Evolutionary conservation across 2,888 invertebrate genomes (phyloP), one percentile per base, ranked within the genome.

Genomic region (Melipona beecheii): DNA sequence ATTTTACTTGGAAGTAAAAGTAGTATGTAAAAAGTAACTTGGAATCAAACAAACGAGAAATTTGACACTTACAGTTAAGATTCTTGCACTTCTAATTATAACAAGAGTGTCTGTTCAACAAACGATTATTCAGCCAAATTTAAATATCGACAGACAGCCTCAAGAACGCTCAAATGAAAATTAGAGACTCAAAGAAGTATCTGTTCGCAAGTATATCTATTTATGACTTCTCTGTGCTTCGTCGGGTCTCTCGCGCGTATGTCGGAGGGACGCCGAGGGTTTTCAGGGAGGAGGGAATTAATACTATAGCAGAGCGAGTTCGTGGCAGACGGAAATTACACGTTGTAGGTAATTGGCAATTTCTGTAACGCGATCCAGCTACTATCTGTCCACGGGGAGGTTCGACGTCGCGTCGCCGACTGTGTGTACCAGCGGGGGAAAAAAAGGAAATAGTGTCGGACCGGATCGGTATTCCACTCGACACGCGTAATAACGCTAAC

Each of bases 331-430:
- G 86, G 90, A 91, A 92, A 92, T 92, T 92, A 90, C 92, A 91
- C 91, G 92, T 93, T 93, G 91, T 87, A 86, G 90, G 89, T 93
- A 93, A 93, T 92, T 92, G 92, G 92, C 91, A 93, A 93, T 93
- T 92, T 92, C 91, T 92, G 91, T 90, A 92, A 91, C 91, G 89
- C 89, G 90, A 91, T 90, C 87, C 86, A 87, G 88, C 89, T 90
- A 88, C 90, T 87, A 90, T 90, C 90, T 87, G 88, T 89, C 89
- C 87, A 87, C 88, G 79, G 64, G 6, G 17, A 56, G 50, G 66
- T 49, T 49, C 50, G 60, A 52, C 75, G 64, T 58, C 50, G 66
- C 65, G 71, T 65, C n/a, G 73, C 60, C 72, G 17, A 17, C 60
- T 24, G 50, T 31, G 50, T 27, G 72, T 43, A 49, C 60, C 36